These are phyloP conservation scores for Pyrocephalus nanus DNA, from an alignment of 2,797 vertebrate species.

Conservation along the genomic window DNA sequence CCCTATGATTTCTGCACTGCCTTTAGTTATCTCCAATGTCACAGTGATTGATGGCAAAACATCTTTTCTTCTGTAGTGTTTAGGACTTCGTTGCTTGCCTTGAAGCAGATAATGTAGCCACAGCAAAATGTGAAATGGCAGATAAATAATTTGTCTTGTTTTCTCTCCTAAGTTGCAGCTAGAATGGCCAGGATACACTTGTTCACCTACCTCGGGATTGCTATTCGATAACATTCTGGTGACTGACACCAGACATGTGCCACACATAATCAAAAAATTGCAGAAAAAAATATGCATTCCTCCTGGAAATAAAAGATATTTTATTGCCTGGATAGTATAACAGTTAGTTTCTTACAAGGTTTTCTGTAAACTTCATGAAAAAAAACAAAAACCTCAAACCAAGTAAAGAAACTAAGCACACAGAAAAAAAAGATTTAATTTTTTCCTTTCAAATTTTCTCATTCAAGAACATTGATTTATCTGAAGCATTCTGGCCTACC, in stretches of 20 bases:
- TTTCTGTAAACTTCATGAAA: not conserved
- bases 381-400: not conserved
- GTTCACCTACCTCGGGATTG: not conserved
- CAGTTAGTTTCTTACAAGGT: not conserved
- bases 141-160: slow-evolving; percentile 52
- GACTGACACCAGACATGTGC: not conserved
- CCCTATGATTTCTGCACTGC: slow-evolving; percentile 6
- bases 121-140: slow-evolving; percentile 46
- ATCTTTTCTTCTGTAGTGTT: slow-evolving; percentile 37
- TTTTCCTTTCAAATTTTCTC: not conserved
- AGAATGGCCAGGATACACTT: not conserved
- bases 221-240: not conserved
- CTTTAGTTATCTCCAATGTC: slow-evolving; percentile 52
- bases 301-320: not conserved
- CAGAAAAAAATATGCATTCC: not conserved
- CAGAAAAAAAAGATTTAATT: not conserved
- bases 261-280: not conserved
- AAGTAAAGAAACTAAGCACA: not conserved
- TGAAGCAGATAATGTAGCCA: slow-evolving; percentile 34
- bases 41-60: slow-evolving; percentile 50
- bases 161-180: not conserved
- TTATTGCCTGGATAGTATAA: not conserved
- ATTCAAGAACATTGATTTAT: not conserved
- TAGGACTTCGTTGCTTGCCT: slow-evolving; percentile 5
- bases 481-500: not conserved